These are phyloP conservation scores for Allobates femoralis DNA, from an alignment of 2,797 vertebrate species.

Conservation along the genomic window DNA sequence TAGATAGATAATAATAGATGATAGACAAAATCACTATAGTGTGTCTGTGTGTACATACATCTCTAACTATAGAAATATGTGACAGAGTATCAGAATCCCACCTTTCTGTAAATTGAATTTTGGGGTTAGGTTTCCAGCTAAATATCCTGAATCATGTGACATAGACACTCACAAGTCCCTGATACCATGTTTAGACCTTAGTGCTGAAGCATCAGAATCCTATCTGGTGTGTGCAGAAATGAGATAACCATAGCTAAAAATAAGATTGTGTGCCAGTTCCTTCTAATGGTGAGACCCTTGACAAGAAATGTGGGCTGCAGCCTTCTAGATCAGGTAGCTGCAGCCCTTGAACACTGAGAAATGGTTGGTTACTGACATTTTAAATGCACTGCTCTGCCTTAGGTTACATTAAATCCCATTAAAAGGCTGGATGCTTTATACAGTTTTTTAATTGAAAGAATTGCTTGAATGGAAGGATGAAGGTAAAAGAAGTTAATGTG, in stretches of 20 bases:
- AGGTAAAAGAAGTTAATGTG: background rate
- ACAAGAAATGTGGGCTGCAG: conserved; percentile 27
- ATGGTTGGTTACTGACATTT: conserved; percentile 29
- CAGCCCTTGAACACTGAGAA: background rate
- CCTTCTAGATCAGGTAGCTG: conserved; percentile 26
- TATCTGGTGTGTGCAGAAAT: conserved; percentile 12
- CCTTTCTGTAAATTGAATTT: background rate
- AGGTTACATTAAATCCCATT: conserved; percentile 30
- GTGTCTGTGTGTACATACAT: background rate
- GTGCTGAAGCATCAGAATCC: conserved; percentile 51
- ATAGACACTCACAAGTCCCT: conserved; percentile 23
- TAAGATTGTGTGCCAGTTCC: conserved; percentile 11
- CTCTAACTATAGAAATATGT: background rate
- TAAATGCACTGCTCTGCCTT: conserved; percentile 27
- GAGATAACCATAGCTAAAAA: conserved; percentile 28
- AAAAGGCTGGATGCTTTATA: conserved; percentile 9
- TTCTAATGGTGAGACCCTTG: background rate
- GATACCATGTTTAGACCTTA: conserved; percentile 36
- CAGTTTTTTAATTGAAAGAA: background rate
- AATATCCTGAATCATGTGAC: conserved; percentile 41
- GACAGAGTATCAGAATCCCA: background rate
- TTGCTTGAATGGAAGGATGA: background rate
- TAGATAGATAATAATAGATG: too few species aligned
- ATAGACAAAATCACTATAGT: too few species aligned
- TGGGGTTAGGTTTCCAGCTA: conserved; percentile 48